These are phyloP conservation scores for Catharus minimus DNA, from an alignment of 2,113 vertebrate species.

Conservation along the genomic window DNA sequence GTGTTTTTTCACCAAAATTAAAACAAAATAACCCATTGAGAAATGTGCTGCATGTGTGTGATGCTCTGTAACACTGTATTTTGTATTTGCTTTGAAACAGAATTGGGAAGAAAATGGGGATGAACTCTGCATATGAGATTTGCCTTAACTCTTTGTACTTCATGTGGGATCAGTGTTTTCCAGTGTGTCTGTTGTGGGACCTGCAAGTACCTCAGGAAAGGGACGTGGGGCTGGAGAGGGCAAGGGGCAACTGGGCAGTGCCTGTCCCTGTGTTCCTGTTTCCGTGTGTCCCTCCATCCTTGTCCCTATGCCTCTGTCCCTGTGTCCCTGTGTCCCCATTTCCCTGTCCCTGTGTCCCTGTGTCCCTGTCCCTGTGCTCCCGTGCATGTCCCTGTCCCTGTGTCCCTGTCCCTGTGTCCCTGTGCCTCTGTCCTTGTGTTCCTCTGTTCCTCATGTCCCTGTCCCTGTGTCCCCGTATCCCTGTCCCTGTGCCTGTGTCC, in stretches of 20 bases:
- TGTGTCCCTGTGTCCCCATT: neutral
- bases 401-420: too few species aligned
- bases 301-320: neutral
- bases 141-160: neutral
- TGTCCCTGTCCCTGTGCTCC: too few species aligned
- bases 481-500: too few species aligned
- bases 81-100: neutral
- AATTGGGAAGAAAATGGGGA: neutral
- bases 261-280: fast-evolving
- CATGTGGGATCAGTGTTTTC: neutral
- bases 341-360: too few species aligned
- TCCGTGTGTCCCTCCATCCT: fast-evolving
- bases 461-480: too few species aligned
- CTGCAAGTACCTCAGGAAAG: neutral
- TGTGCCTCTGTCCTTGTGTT: too few species aligned
- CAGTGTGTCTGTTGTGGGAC: neutral
- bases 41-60: neutral
- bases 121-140: neutral
- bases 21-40: neutral
- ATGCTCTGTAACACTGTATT: neutral
- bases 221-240: too few species aligned
- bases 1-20: neutral
- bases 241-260: neutral
- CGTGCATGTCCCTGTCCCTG: fast-evolving
- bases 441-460: too few species aligned